A percentile compares a stretch with the other conserved stretches of the same genome.
Conservation (phyloP, 2,888 invertebrate species). For the Pristionchus japonicus region DNA sequence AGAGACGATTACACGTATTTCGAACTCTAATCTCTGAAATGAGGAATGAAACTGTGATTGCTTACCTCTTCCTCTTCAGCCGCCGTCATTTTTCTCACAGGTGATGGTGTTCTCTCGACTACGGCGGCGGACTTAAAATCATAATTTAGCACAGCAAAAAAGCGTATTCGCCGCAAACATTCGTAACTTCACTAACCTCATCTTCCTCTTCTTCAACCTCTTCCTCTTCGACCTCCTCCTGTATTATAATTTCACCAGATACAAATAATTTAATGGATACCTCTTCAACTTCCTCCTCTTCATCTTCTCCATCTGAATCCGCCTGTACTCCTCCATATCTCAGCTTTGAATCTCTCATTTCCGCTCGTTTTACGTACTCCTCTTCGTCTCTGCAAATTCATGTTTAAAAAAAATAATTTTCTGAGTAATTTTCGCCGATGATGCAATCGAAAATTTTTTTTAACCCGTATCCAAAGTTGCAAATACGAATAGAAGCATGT, state of each 20-base stretch:
- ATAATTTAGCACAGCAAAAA: neutral
- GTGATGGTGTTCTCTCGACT: neutral
- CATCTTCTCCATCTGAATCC: slow-evolving; percentile 29
- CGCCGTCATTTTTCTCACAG: neutral
- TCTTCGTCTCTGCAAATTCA: neutral
- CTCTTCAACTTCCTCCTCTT: slow-evolving; percentile 17
- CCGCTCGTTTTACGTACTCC: neutral
- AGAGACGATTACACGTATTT: too few species aligned
- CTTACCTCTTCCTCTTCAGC: slow-evolving; percentile 16
- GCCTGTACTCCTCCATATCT: slow-evolving; percentile 39
- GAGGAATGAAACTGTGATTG: neutral
- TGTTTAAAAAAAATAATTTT: too few species aligned
- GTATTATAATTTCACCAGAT: neutral
- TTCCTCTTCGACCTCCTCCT: slow-evolving; percentile 35
- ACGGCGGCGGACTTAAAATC: neutral
- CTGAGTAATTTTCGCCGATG: neutral
- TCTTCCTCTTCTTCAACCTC: slow-evolving; percentile 19
- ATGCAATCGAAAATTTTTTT: too few species aligned
- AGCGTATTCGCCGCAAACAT: neutral
- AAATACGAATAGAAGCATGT: too few species aligned
- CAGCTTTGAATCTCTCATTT: neutral
- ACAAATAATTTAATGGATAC: neutral
- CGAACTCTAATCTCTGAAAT: too few species aligned
- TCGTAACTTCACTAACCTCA: neutral
- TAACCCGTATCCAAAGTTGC: too few species aligned